Conservation (phyloP, 2,797 vertebrate species). For the Gobio occitaniae region DNA sequence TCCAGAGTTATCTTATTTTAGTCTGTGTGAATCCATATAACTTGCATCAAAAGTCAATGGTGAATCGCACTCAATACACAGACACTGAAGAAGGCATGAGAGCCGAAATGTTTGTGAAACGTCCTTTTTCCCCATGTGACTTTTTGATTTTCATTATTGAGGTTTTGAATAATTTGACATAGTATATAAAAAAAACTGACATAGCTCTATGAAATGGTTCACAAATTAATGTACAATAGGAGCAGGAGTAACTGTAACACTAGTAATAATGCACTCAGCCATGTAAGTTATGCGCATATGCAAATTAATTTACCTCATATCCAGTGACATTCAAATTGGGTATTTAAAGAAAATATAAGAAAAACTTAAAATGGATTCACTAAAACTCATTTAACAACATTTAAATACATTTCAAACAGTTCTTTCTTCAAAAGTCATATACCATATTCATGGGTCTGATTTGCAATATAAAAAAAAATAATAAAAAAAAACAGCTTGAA, state of each 20-base stretch:
- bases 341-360: neutral
- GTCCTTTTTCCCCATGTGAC: neutral
- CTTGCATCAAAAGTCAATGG: neutral
- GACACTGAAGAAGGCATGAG: neutral
- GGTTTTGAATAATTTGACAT: neutral
- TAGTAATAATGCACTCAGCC: neutral
- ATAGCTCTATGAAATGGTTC: neutral
- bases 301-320: neutral
- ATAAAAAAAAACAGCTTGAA: too few relatives aligned
- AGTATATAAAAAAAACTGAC: too few relatives aligned
- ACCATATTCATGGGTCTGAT: neutral
- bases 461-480: neutral
- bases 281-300: neutral
- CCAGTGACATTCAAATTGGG: neutral
- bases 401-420: neutral
- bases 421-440: neutral
- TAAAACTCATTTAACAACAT: neutral
- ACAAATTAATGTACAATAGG: neutral
- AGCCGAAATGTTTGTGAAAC: neutral
- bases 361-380: neutral
- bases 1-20: neutral
- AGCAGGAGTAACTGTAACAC: neutral
- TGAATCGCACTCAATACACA: neutral
- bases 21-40: neutral
- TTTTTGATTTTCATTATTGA: neutral